Percentiles rank a stretch among this genome's conserved stretches.
phyloP scores from a whole-genome alignment of 2,113 vertebrate species.

The Hucho hucho region DNA sequence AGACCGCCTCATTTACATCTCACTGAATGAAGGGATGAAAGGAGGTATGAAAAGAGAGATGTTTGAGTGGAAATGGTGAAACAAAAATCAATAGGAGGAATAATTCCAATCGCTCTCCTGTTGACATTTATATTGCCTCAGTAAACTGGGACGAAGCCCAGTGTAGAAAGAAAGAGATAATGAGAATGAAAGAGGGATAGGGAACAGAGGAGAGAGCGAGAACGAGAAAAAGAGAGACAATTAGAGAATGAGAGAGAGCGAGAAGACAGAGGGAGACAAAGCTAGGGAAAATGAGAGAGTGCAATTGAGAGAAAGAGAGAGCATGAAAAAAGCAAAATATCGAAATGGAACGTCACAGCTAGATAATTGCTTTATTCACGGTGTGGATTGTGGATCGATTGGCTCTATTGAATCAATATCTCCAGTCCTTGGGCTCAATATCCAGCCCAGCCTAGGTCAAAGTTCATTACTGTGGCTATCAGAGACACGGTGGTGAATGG shows the following conservation, averaged over 20 bases:
- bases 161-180: not conserved
- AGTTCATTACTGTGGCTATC: too few relatives aligned
- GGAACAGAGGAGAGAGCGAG: not conserved
- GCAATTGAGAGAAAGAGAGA: not conserved
- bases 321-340: not conserved
- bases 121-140: slow-evolving; percentile 61
- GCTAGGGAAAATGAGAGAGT: too few relatives aligned
- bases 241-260: too few relatives aligned
- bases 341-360: too few relatives aligned
- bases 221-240: too few relatives aligned
- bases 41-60: not conserved
- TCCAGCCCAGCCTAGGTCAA: too few relatives aligned
- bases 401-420: too few relatives aligned
- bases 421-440: too few relatives aligned
- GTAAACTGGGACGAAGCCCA: slow-evolving; percentile 30
- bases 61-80: not conserved
- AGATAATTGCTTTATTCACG: too few relatives aligned
- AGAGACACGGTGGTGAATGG: too few relatives aligned
- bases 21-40: not conserved
- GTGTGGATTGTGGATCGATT: too few relatives aligned
- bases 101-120: slow-evolving; percentile 13
- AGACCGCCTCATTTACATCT: slow-evolving; percentile 36
- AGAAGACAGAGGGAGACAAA: too few relatives aligned
- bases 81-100: slow-evolving; percentile 50
- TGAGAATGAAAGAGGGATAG: slow-evolving; percentile 26